Conservation (phyloP, 2,797 vertebrate species). For the Lagodon rhomboides region DNA sequence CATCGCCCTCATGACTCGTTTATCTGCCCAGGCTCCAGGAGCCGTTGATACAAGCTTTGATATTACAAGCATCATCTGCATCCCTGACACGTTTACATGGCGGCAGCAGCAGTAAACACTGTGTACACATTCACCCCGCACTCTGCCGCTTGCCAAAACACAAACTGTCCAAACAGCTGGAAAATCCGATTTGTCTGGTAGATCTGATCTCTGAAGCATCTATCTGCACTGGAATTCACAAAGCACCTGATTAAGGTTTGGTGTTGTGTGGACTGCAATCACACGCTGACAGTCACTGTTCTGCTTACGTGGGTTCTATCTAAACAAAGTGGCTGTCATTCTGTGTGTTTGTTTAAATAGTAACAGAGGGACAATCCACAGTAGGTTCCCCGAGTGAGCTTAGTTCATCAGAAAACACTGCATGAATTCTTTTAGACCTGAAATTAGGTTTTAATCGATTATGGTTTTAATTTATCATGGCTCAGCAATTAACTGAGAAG, state of each 20-base stretch:
- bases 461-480: not conserved
- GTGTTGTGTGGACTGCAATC: conserved; percentile 11
- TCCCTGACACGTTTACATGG: conserved; percentile 1
- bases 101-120: conserved; percentile 3
- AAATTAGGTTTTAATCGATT: not conserved
- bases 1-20: not conserved
- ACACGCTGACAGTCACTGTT: not conserved
- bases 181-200: conserved; percentile 1
- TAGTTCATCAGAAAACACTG: not conserved
- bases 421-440: not conserved
- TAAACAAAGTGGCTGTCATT: not conserved
- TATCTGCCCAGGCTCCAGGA: not conserved
- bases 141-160: not conserved
- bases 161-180: conserved; percentile 31
- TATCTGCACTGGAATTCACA: conserved; percentile 11
- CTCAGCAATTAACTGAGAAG: not conserved
- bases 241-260: not conserved
- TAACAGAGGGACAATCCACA: not conserved
- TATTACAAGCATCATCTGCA: conserved; percentile 19
- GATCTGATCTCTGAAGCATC: not conserved
- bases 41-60: not conserved
- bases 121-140: not conserved
- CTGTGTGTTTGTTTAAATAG: not conserved
- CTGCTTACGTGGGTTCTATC: not conserved
- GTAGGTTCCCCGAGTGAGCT: not conserved